Base-by-base conservation (phyloP, 2,797 vertebrate genomes). In the Lerista edwardsae region DNA sequence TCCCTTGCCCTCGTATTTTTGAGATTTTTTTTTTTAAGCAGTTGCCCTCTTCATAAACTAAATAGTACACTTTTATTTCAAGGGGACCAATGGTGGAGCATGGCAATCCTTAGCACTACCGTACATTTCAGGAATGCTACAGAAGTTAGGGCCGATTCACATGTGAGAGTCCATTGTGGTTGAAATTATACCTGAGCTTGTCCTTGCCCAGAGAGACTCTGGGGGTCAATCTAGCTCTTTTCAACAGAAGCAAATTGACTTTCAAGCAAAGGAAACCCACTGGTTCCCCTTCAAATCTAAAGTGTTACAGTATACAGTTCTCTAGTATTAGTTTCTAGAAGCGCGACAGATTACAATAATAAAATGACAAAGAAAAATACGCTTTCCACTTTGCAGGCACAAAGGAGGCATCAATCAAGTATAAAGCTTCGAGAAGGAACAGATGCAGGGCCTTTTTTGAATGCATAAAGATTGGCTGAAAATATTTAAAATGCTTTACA, bases 361-460 rank as follows among this genome's bases (percentile, higher is more conserved):
- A 91, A 91, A 90, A 90, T 89, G 67, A 91, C 89, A 88, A 84
- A 92, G 80, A 86, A 92, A 94, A 91, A 92, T 62, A 87, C 6
- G n/a, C 82, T 89, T 92, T 87, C 74, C 65, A 64, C 61, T 90
- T 90, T 86, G 78, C 71, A 86, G 11, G 34, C 82, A 92, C 69
- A 90, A 93, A 90, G 84, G 81, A 92, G 85, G 75, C 83, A 87
- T 90, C 88, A 86, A 91, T 91, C 90, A 93, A 93, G 87, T 65
- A 75, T 72, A 93, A 93, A 82, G 71, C 0, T 21, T 76, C 75
- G 77, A 89, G 83, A 81, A 86, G 64, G 86, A 92, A 91, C 21
- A 80, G 61, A 88, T 12, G 78, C 1, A 79, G 55, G 64, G 72
- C 8, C 55, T 90, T 87, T 83, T 91, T 90, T 31, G 41, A 80